Conservation (phyloP, 2,797 vertebrate species). For the Falco biarmicus region DNA sequence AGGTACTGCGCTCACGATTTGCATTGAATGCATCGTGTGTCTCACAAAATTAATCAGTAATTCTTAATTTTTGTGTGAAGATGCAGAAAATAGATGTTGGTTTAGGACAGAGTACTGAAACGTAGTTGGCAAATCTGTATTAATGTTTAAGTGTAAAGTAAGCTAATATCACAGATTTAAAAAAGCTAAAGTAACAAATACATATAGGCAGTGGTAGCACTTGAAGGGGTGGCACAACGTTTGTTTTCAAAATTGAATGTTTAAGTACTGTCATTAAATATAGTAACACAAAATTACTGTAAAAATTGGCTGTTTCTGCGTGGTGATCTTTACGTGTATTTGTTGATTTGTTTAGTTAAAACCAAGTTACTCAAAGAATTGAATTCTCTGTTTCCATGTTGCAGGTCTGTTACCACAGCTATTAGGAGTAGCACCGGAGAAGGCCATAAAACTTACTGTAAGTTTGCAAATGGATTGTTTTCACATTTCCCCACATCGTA, state of each 20-base stretch:
- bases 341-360: slow-evolving; percentile 76
- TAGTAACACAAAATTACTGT: slow-evolving; percentile 76
- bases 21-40: background rate
- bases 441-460: slow-evolving; percentile 96
- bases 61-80: background rate
- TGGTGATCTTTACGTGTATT: slow-evolving; percentile 70
- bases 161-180: background rate
- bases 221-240: slow-evolving; percentile 66
- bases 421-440: slow-evolving; percentile 94
- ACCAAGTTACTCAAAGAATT: slow-evolving; percentile 81
- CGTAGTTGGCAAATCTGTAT: background rate
- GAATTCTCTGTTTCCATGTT: slow-evolving; percentile 78
- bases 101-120: background rate
- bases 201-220: background rate
- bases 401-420: slow-evolving; percentile 93
- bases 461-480: slow-evolving; percentile 73
- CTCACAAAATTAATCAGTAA: background rate
- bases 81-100: background rate
- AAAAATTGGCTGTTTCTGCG: slow-evolving; percentile 77
- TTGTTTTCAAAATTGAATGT: slow-evolving; percentile 80
- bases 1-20: background rate
- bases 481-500: background rate
- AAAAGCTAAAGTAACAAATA: background rate
- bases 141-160: background rate
- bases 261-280: slow-evolving; percentile 83